Evolutionary conservation across 1,140 invertebrate genomes (phyloP).

Genomic region (Helicorthomorpha holstii): DNA sequence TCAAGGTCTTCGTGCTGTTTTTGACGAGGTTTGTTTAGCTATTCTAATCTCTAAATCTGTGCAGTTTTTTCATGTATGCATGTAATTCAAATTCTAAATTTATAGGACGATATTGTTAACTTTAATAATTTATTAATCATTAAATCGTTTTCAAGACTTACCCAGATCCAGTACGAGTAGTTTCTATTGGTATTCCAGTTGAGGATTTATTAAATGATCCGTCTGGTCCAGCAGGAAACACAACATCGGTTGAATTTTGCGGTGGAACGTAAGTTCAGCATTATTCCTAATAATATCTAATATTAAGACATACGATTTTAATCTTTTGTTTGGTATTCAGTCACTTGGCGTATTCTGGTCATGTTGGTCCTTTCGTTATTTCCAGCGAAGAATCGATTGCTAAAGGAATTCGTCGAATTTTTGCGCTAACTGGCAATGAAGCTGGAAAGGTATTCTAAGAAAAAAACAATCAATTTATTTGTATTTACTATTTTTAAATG

Average conservation of each 20-base stretch:
- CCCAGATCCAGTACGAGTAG: constrained; percentile 94
- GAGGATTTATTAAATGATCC: constrained; percentile 79
- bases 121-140: neutral
- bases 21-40: constrained; percentile 54
- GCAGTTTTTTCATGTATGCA: neutral
- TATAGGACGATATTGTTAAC: constrained; percentile 1
- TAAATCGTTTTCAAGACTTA: constrained; percentile 43
- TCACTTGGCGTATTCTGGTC: constrained; percentile 71
- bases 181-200: constrained; percentile 83
- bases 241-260: constrained; percentile 98
- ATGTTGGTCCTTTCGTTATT: constrained; percentile 91
- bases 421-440: constrained; percentile 88
- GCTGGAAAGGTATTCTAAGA: constrained; percentile 64
- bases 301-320: too few relatives aligned
- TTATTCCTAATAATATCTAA: too few relatives aligned
- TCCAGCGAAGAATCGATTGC: constrained; percentile 96
- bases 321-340: constrained; percentile 31
- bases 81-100: constrained; percentile 2
- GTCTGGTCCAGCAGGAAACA: constrained; percentile 46
- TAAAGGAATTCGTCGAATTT: constrained; percentile 93
- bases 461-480: constrained; percentile 1
- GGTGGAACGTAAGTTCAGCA: constrained; percentile 74
- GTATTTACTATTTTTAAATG: neutral
- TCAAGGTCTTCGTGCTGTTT: constrained; percentile 89
- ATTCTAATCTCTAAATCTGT: neutral